Evolutionary conservation across 2,888 invertebrate species (phyloP).

Genomic region (Quadriops clusia): DNA sequence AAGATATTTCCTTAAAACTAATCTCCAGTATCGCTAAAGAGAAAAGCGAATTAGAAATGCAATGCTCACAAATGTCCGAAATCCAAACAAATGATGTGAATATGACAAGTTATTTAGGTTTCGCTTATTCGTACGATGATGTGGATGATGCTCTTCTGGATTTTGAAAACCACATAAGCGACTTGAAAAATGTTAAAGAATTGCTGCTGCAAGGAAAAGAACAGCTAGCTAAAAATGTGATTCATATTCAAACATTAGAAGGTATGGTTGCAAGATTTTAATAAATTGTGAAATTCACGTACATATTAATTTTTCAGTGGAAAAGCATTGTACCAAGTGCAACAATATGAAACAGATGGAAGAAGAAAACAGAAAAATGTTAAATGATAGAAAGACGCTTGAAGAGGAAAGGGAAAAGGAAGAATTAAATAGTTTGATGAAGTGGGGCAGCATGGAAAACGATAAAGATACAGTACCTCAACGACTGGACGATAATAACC

Average conservation of each 20-base stretch:
- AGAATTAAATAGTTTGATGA: conserved; percentile 31
- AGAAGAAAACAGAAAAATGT: conserved; percentile 2
- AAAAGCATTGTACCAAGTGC: conserved; percentile 5
- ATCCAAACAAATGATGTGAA: conserved; percentile 39
- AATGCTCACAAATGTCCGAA: conserved; percentile 56
- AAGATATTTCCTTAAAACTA: conserved; percentile 63
- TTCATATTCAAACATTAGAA: no score
- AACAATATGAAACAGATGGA: conserved; percentile 4
- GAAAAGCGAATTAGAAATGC: conserved; percentile 54
- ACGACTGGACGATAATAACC: conserved; percentile 1
- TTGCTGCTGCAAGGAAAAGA: conserved; percentile 50
- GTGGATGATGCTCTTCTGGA: conserved; percentile 49
- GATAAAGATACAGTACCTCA: conserved; percentile 32
- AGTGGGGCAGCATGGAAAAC: conserved; percentile 40
- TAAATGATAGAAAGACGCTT: conserved; percentile 12
- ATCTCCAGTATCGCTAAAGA: conserved; percentile 57
- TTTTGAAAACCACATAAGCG: conserved; percentile 51
- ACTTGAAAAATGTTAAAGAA: conserved; percentile 49
- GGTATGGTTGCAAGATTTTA: no score
- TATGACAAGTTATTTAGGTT: conserved; percentile 9
- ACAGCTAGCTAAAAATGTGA: conserved; percentile 41
- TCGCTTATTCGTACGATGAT: conserved; percentile 43
- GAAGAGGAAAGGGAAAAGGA: conserved; percentile 11
- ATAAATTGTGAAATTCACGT: no score
- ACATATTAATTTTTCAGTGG: no score